Evolutionary conservation across 1,140 invertebrate genomes (phyloP).

Genomic region (Halesus radiatus): DNA sequence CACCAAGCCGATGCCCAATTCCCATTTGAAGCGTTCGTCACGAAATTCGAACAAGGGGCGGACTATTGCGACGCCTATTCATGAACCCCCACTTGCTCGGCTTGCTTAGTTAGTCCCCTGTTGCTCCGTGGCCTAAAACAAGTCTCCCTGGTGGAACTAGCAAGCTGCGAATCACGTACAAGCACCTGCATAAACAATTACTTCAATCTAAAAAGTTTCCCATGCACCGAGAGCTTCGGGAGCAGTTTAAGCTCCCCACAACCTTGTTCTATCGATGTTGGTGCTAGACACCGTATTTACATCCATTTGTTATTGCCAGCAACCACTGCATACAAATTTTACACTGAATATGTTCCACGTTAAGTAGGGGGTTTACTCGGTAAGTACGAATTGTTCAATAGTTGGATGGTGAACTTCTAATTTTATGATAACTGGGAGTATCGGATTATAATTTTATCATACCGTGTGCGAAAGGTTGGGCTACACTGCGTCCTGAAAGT

Average conservation of each 20-base stretch:
- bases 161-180: neutral
- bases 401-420: neutral
- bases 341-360: neutral
- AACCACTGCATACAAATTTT: neutral
- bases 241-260: neutral
- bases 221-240: constrained; percentile 10
- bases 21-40: too few species aligned
- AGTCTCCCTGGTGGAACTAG: neutral
- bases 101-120: neutral
- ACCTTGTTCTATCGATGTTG: neutral
- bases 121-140: neutral
- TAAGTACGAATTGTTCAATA: neutral
- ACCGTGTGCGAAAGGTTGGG: too few species aligned
- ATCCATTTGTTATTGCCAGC: constrained; percentile 5
- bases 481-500: too few species aligned
- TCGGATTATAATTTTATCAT: too few species aligned
- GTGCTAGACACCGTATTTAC: neutral
- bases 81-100: too few species aligned
- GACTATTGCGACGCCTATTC: too few species aligned
- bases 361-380: neutral
- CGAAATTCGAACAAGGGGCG: too few species aligned
- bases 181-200: constrained; percentile 19
- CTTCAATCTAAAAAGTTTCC: constrained; percentile 21
- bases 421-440: neutral
- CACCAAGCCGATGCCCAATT: too few species aligned